These are phyloP conservation scores for Hoplodrina blanda DNA, from an alignment of 2,888 invertebrate species.

Conservation along the genomic window DNA sequence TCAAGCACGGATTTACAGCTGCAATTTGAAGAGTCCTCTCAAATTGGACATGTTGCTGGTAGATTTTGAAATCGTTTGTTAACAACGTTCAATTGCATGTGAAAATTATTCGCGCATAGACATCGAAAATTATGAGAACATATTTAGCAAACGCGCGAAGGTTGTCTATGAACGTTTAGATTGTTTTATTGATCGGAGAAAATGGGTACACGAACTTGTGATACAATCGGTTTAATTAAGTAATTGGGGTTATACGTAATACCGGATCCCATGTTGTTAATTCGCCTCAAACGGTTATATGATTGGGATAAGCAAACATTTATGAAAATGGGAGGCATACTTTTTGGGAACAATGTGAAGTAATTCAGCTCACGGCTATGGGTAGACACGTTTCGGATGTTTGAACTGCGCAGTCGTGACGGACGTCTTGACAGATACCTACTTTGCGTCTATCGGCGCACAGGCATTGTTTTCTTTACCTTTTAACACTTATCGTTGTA, in stretches of 20 bases:
- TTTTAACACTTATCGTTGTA: constrained; percentile 60
- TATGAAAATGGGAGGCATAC: constrained; percentile 23
- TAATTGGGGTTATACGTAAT: constrained; percentile 33
- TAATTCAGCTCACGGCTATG: constrained; percentile 50
- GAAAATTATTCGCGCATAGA: constrained; percentile 42
- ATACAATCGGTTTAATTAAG: constrained; percentile 43
- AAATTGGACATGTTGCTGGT: constrained; percentile 65
- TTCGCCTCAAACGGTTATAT: constrained; percentile 28
- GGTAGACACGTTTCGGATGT: constrained; percentile 71
- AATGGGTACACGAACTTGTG: constrained; percentile 44
- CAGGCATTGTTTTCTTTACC: constrained; percentile 63
- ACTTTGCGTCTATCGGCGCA: constrained; percentile 45
- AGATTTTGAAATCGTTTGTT: constrained; percentile 55
- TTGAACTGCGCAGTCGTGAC: constrained; percentile 75
- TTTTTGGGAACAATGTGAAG: constrained; percentile 44
- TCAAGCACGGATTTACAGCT: constrained; percentile 70
- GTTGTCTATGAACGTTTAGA: constrained; percentile 27
- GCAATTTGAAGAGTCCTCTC: constrained; percentile 70
- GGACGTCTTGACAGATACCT: constrained; percentile 61
- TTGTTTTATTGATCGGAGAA: constrained; percentile 47
- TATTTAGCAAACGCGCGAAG: constrained; percentile 38
- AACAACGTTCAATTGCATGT: constrained; percentile 40
- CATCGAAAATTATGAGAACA: constrained; percentile 49
- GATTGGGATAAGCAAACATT: constrained; percentile 19
- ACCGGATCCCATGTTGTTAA: constrained; percentile 34